These are phyloP conservation scores for Acrocephalus arundinaceus DNA, from an alignment of 2,113 vertebrate genomes.

Conservation along the genomic window DNA sequence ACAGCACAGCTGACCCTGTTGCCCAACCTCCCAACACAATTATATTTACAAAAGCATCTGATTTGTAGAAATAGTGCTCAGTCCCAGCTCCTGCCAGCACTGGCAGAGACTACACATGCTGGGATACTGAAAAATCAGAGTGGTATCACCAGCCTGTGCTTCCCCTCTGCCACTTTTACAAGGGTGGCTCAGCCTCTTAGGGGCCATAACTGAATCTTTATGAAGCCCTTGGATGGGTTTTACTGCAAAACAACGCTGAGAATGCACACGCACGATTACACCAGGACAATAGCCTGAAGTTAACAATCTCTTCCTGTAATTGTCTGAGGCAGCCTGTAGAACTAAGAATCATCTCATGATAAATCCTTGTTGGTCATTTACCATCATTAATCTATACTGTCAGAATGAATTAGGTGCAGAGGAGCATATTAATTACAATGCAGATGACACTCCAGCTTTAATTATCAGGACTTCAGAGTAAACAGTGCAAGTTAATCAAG, in stretches of 20 bases:
- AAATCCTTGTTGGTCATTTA: slow-evolving; percentile 42
- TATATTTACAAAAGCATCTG: background rate
- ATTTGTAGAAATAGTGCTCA: background rate
- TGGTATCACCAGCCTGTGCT: background rate
- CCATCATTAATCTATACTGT: slow-evolving; percentile 55
- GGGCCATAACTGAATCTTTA: slow-evolving; percentile 27
- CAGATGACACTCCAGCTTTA: slow-evolving; percentile 33
- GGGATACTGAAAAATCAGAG: background rate
- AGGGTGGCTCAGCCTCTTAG: background rate
- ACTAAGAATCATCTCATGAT: slow-evolving; percentile 7
- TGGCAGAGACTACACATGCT: background rate
- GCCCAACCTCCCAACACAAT: background rate
- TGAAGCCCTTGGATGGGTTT: slow-evolving; percentile 25
- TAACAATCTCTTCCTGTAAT: slow-evolving; percentile 66
- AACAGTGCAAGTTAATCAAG: background rate
- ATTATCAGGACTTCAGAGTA: slow-evolving; percentile 11
- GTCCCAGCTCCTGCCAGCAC: background rate
- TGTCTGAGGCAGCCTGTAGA: slow-evolving; percentile 31
- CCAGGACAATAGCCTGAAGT: slow-evolving; percentile 21
- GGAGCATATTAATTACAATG: slow-evolving; percentile 15
- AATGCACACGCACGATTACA: slow-evolving; percentile 37
- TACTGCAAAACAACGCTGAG: slow-evolving; percentile 29
- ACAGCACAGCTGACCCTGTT: background rate
- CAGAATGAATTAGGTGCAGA: slow-evolving; percentile 46
- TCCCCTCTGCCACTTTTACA: background rate